Conservation (phyloP, 2,113 vertebrate species). For the Haplochromis vanheusdeni region DNA sequence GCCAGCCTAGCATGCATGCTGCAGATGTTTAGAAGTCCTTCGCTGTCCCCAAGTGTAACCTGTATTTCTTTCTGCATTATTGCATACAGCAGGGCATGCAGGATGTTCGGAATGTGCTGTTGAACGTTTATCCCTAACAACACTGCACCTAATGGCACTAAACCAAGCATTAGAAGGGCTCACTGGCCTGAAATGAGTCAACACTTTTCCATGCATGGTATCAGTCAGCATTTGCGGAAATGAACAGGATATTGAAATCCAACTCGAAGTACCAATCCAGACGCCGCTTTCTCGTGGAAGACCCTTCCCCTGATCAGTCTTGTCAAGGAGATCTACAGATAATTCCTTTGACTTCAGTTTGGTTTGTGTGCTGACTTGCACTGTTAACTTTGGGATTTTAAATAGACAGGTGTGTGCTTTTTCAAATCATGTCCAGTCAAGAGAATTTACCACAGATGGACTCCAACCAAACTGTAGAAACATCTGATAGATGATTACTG, state of each 20-base stretch:
- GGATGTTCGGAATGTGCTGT: neutral
- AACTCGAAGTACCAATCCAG: neutral
- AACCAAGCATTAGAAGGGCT: neutral
- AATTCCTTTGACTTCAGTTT: neutral
- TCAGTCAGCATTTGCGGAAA: neutral
- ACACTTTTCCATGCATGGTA: neutral
- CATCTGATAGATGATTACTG: neutral
- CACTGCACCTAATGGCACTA: neutral
- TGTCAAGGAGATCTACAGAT: neutral
- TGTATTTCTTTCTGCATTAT: neutral
- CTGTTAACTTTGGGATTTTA: neutral
- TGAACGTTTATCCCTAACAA: neutral
- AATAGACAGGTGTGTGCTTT: neutral
- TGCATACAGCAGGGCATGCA: neutral
- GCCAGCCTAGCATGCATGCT: neutral
- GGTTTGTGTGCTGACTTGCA: neutral
- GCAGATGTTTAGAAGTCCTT: neutral
- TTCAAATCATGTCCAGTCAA: neutral
- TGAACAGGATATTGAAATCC: neutral
- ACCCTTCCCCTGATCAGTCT: neutral
- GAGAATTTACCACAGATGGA: neutral
- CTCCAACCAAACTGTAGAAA: neutral
- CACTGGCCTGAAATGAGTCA: neutral
- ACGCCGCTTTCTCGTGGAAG: neutral
- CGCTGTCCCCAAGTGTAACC: neutral